These are phyloP conservation scores for Oostethus manadensis DNA, from an alignment of 2,113 vertebrate genomes.

Conservation along the genomic window DNA sequence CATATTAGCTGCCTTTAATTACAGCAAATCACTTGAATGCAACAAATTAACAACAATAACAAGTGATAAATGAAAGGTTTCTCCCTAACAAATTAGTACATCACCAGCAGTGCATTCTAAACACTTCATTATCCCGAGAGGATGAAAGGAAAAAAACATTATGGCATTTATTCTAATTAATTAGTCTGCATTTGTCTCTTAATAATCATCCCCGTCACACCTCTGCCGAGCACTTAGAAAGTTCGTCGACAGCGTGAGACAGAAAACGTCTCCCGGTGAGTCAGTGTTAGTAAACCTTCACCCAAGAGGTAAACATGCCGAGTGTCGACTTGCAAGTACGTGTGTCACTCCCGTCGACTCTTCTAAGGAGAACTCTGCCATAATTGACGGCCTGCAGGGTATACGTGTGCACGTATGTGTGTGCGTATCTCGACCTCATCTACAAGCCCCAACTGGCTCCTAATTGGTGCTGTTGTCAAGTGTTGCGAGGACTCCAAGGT, in stretches of 20 bases:
- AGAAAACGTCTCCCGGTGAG: constrained; percentile 14
- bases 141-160: constrained; percentile 71
- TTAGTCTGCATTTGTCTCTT: constrained; percentile 53
- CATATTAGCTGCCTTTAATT: constrained; percentile 90
- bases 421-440: constrained; percentile 61
- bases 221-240: background rate
- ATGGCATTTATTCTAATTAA: constrained; percentile 67
- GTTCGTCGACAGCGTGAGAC: background rate
- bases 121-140: constrained; percentile 83
- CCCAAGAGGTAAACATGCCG: constrained; percentile 8
- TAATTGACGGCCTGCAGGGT: constrained; percentile 43
- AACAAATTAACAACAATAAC: constrained; percentile 67
- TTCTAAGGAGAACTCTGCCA: constrained; percentile 26
- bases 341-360: constrained; percentile 24
- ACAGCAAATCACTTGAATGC: constrained; percentile 86
- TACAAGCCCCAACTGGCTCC: constrained; percentile 57
- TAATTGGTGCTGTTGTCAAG: constrained; percentile 63
- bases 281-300: background rate
- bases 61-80: background rate
- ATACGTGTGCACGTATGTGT: constrained; percentile 8
- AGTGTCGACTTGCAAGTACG: constrained; percentile 29
- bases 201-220: constrained; percentile 58
- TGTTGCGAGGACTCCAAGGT: constrained; percentile 51
- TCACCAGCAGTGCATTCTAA: constrained; percentile 79
- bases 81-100: constrained; percentile 73